Evolutionary conservation across 92 coral and sea anemone species (phyloP).

Genomic region (Pocillopora meandrina): DNA sequence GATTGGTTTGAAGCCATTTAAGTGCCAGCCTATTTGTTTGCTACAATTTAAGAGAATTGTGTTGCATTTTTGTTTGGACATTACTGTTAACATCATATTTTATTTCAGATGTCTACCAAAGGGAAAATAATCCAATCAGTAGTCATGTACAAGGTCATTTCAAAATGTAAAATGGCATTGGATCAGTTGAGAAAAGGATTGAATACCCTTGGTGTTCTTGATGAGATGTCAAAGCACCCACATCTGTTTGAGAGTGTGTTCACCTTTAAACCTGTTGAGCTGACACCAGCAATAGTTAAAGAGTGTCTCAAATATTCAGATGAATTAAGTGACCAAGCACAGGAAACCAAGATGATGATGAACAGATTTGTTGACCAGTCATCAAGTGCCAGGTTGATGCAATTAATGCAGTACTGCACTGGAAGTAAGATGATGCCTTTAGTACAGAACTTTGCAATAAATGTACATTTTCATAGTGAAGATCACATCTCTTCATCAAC

Average conservation of each 20-base stretch:
- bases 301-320: slow-evolving; percentile 50
- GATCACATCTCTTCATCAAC: slow-evolving; percentile 56
- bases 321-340: slow-evolving; percentile 48
- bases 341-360: slow-evolving; percentile 43
- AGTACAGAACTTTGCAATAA: slow-evolving; percentile 47
- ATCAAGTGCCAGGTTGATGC: slow-evolving; percentile 44
- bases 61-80: too few species aligned
- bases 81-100: not conserved
- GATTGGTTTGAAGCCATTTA: slow-evolving; percentile 23
- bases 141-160: slow-evolving; percentile 50
- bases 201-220: slow-evolving; percentile 62
- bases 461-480: slow-evolving; percentile 52
- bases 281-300: slow-evolving; percentile 57
- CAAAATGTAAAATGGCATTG: slow-evolving; percentile 55
- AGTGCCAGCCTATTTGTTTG: slow-evolving; percentile 24
- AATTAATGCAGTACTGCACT: slow-evolving; percentile 69
- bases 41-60: not conserved
- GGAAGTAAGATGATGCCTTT: slow-evolving; percentile 63
- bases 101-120: slow-evolving; percentile 51
- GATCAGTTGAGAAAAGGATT: slow-evolving; percentile 63
- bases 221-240: slow-evolving; percentile 53
- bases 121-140: slow-evolving; percentile 49
- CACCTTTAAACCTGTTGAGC: slow-evolving; percentile 52
- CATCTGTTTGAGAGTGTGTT: slow-evolving; percentile 56
- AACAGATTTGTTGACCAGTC: slow-evolving; percentile 45